phyloP scores from a whole-genome alignment of 2,113 vertebrate species.

The Myanophis thanlyinensis region DNA sequence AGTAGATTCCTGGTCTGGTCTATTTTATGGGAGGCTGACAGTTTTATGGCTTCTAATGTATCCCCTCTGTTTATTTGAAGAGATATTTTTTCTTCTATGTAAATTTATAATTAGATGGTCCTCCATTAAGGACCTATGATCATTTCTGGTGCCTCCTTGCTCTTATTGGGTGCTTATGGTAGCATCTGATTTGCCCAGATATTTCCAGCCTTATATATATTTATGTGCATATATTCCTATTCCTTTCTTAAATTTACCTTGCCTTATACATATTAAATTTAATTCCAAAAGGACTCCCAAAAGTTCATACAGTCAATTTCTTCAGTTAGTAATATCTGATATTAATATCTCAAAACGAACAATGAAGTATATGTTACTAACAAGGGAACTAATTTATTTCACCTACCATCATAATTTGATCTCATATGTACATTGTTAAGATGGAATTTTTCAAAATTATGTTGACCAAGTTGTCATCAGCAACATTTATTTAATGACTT shows the following conservation, averaged over 20 bases:
- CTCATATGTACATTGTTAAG: not conserved
- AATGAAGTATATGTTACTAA: not conserved
- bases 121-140: not conserved
- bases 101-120: not conserved
- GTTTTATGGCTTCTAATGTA: not conserved
- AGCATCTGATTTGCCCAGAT: not conserved
- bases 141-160: not conserved
- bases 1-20: not conserved
- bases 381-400: constrained; percentile 9
- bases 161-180: not conserved
- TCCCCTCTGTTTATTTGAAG: not conserved
- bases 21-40: not conserved
- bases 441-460: constrained; percentile 9
- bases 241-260: constrained; percentile 28
- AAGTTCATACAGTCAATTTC: constrained; percentile 21
- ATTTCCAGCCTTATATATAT: not conserved
- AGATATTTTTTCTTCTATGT: not conserved
- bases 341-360: not conserved
- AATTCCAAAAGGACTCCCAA: constrained; percentile 3
- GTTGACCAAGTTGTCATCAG: not conserved
- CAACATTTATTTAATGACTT: not conserved
- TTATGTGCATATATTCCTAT: not conserved
- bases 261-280: constrained; percentile 12
- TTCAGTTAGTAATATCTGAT: not conserved
- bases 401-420: not conserved